phyloP scores from a whole-genome alignment of 2,888 invertebrate genomes.

The Chesias legatella region DNA sequence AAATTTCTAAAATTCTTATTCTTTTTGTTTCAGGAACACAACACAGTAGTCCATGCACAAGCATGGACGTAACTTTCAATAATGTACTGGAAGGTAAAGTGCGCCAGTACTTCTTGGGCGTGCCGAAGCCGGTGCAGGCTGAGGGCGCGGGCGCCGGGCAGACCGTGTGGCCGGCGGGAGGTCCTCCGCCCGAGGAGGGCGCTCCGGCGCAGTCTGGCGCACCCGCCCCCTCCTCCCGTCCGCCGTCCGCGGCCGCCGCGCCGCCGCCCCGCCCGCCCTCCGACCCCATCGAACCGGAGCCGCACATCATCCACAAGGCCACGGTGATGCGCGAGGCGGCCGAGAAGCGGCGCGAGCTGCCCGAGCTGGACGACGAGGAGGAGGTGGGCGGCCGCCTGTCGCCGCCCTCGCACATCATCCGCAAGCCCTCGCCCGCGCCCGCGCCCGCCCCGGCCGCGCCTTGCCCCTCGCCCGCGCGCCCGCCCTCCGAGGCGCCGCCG shows the following conservation, averaged over 20 bases:
- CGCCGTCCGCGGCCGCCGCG: conserved; percentile 72
- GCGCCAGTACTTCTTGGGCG: conserved; percentile 90
- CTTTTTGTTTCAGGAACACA: conserved; percentile 46
- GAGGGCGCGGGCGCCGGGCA: conserved; percentile 59
- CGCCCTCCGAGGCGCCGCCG: conserved; percentile 51
- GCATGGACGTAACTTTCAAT: conserved; percentile 88
- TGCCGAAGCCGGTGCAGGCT: conserved; percentile 81
- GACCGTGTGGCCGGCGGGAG: conserved; percentile 56
- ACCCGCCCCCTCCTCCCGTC: conserved; percentile 66
- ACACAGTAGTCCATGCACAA: conserved; percentile 62
- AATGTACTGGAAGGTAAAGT: conserved; percentile 89
- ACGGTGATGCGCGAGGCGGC: conserved; percentile 78
- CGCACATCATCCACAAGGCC: conserved; percentile 77
- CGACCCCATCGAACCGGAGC: conserved; percentile 74
- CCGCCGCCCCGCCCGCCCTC: conserved; percentile 71
- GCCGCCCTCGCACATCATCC: conserved; percentile 74
- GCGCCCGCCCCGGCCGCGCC: conserved; percentile 57
- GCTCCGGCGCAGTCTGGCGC: conserved; percentile 68
- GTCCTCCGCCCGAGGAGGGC: conserved; percentile 59
- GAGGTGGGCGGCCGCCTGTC: conserved; percentile 62
- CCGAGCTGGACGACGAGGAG: conserved; percentile 69
- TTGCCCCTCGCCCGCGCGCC: conserved; percentile 63
- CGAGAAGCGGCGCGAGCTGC: conserved; percentile 67
- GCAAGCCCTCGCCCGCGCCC: conserved; percentile 59
- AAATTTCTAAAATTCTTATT: conserved; percentile 1